Base-by-base conservation (phyloP, 2,888 invertebrate genomes). In the Diplazon laetatorius region DNA sequence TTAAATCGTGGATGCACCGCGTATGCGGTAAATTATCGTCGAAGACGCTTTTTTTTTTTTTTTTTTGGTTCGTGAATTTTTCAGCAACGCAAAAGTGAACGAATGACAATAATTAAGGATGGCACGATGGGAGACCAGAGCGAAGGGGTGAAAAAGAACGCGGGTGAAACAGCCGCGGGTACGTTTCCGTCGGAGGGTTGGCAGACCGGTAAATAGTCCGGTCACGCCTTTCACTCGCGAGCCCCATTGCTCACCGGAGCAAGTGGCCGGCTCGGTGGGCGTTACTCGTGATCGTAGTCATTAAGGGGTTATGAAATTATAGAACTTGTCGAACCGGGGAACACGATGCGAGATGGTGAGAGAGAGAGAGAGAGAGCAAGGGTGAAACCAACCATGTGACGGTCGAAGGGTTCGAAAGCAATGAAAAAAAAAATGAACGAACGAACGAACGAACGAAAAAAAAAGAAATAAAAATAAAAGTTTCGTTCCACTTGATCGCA, bases 221-320 rank as follows among this genome's bases (percentile, higher is more conserved):
- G 76, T 59, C 48, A 79, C 78, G 72, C 79, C 60, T 59, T 18
- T 60, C n/a, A n/a, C 20, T 60, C 39, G 20, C 46, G 65, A 59
- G 18, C 50, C 22, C 60, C 77, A 12, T 5, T 77, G 63, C 79
- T 75, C 79, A 78, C 76, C 78, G n/a, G n/a, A 66, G 80, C 82
- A 82, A 76, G 75, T 74, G 63, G 66, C 68, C 55, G 22, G 35
- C 55, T 30, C 74, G 69, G 71, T 66, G 77, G 66, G 70, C 60
- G 48, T 57, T 55, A 52, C 69, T 42, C 46, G 44, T 66, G 76
- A 65, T 55, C 50, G 82, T 78, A 79, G 81, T 82, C 69, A 80
- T 70, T 78, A 73, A 72, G 80, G 74, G 75, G 80, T 48, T 66
- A 76, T 68, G 77, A 82, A 83, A 84, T 82, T 83, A 83, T 80